Percentiles rank a stretch among this genome's conserved stretches.
Conservation (phyloP, 1,140 invertebrate species). For the Pogonus chalceus region DNA sequence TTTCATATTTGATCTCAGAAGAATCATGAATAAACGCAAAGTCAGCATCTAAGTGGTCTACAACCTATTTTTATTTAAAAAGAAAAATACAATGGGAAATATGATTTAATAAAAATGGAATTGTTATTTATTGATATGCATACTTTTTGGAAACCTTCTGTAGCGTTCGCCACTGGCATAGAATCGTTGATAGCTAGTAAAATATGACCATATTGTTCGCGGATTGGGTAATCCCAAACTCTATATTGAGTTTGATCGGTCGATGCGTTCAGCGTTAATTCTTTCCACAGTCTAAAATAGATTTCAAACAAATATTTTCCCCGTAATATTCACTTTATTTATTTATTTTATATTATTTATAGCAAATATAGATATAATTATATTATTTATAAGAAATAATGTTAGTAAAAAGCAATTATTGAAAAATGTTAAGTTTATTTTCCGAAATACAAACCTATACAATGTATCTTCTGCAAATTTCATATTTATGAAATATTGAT, state of each 20-base stretch:
- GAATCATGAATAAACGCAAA: conserved; percentile 87
- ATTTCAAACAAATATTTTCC: too few relatives aligned
- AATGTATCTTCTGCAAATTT: conserved; percentile 80
- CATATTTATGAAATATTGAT: conserved; percentile 87
- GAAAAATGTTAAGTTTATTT: not conserved
- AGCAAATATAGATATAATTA: not conserved
- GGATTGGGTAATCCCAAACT: conserved; percentile 89
- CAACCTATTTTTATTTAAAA: too few relatives aligned
- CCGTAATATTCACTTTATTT: too few relatives aligned
- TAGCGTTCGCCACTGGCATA: conserved; percentile 51
- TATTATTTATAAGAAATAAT: too few relatives aligned
- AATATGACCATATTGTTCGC: conserved; percentile 83
- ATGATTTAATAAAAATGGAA: not conserved
- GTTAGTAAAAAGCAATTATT: too few relatives aligned
- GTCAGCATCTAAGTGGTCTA: conserved; percentile 66
- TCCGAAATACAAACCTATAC: conserved; percentile 51
- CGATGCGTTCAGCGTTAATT: conserved; percentile 70
- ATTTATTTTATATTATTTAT: not conserved
- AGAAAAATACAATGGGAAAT: not conserved
- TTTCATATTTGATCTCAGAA: conserved; percentile 72
- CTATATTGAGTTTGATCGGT: conserved; percentile 65
- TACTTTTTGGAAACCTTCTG: conserved; percentile 65
- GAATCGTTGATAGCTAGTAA: conserved; percentile 71
- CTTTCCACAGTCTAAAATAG: conserved; percentile 69
- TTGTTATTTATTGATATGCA: not conserved